Conservation (phyloP, 1,140 invertebrate species). For the Oscheius sp. region DNA sequence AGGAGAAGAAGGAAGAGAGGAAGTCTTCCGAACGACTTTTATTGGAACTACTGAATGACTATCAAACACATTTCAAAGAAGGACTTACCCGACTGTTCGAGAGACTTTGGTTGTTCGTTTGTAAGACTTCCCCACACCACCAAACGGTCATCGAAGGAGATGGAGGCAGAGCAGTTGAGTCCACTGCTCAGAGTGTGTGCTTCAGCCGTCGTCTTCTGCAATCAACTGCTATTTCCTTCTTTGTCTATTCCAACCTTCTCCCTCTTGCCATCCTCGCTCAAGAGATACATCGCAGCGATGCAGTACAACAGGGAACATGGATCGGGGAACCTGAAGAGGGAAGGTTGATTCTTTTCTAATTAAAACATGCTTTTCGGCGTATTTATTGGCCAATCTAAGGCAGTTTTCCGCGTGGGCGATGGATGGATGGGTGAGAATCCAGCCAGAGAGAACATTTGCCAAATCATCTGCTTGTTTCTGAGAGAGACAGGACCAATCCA, state of each 20-base stretch:
- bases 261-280: not conserved
- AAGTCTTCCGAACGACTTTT: too few relatives aligned
- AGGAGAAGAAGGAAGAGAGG: too few relatives aligned
- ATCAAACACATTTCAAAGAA: not conserved
- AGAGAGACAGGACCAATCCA: slow-evolving; percentile 17
- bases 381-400: slow-evolving; percentile 12
- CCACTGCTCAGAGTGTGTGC: slow-evolving; percentile 25
- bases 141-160: slow-evolving; percentile 36
- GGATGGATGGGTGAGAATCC: not conserved
- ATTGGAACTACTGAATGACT: not conserved
- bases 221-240: not conserved
- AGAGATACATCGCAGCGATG: slow-evolving; percentile 6
- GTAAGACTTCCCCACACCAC: slow-evolving; percentile 53
- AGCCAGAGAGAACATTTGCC: not conserved
- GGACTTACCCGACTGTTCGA: slow-evolving; percentile 3
- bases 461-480: not conserved
- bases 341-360: not conserved
- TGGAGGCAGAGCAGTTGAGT: slow-evolving; percentile 43
- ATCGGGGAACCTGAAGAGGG: slow-evolving; percentile 3
- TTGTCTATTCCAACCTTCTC: not conserved
- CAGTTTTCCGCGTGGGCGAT: slow-evolving; percentile 18
- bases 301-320: slow-evolving; percentile 15
- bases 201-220: slow-evolving; percentile 2
- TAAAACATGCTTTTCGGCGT: slow-evolving; percentile 7
- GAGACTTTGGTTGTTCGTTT: slow-evolving; percentile 31